These are phyloP conservation scores for Eriosoma lanigerum DNA, from an alignment of 1,140 invertebrate species.

Conservation along the genomic window DNA sequence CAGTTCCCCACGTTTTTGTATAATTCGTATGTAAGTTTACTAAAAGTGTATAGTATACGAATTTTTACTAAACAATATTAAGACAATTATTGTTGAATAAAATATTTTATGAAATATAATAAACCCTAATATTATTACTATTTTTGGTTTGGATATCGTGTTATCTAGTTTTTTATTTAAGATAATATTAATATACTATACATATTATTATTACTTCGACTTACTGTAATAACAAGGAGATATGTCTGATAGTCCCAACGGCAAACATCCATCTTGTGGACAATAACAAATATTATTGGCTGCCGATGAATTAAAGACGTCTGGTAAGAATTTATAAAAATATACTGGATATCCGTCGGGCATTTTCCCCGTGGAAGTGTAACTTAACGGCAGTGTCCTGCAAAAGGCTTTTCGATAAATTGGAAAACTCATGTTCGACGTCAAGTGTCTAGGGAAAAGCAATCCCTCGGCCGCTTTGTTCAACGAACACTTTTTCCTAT, in stretches of 20 bases:
- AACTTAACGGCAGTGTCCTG: constrained; percentile 64
- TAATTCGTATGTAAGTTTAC: too few relatives aligned
- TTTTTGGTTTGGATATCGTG: too few relatives aligned
- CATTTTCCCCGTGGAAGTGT: constrained; percentile 56
- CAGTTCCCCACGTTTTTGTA: too few relatives aligned
- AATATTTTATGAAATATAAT: too few relatives aligned
- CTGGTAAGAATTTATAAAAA: constrained; percentile 60
- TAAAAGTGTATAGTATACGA: too few relatives aligned
- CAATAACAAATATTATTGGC: constrained; percentile 70
- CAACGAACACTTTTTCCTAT: constrained; percentile 21
- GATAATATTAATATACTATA: too few relatives aligned
- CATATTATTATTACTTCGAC: constrained; percentile 56
- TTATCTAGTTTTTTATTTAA: too few relatives aligned
- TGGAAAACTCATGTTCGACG: constrained; percentile 61
- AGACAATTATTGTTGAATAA: too few relatives aligned
- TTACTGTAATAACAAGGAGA: constrained; percentile 75
- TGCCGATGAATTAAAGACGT: constrained; percentile 63
- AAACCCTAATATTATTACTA: too few relatives aligned
- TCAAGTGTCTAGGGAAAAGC: constrained; percentile 64
- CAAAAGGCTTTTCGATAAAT: constrained; percentile 72
- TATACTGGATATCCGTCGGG: constrained; percentile 59
- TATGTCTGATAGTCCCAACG: constrained; percentile 67
- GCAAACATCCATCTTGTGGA: constrained; percentile 60
- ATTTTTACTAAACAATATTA: too few relatives aligned
- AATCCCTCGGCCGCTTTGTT: constrained; percentile 55